Evolutionary conservation across 2,113 vertebrate genomes (phyloP), one percentile per base, ranked within the genome.

Genomic region (Hoplias malabaricus): DNA sequence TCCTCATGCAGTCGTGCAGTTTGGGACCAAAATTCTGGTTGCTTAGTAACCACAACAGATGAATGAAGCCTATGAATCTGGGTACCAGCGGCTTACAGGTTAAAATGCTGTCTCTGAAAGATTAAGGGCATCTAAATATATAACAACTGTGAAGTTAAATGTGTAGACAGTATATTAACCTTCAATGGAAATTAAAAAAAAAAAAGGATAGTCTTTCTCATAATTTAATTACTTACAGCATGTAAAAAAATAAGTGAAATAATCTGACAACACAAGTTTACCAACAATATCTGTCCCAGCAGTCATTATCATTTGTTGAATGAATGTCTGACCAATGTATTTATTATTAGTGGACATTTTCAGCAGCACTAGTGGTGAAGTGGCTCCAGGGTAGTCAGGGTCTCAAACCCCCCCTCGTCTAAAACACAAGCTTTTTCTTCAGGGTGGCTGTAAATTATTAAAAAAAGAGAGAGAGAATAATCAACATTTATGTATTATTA

Each of bases 371-470:
- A 38, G 74, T 57, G 76, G 62, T 6, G 43, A 33, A 5, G 29
- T 69, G 75, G 21, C 48, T 83, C 83, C 11, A 46, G 36, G 13
- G 38, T 54, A 74, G 36, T 27, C 3, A 25, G 36, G 56, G 36
- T 48, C 71, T 68, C 46, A 61, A 46, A 56, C 42, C 34, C 57
- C 8, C 53, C 11, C 77, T 57, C 75, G 59, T 62, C 92, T 88
- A 93, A 82, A 94, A 93, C 74, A 92, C 85, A 2, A 94, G 78
- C 78, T 93, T 94, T 87, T 93, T 94, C 85, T 90, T 93, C 89
- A 91, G 91, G 68, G 83, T 82, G 83, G 86, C 92, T 93, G 86
- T 63, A 87, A 88, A 16, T 63, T 40, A 36, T 56, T 33, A 34
- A 82, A n/a, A 69, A 4, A 0, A 0, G 50, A 54, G 83, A 59